Conservation (phyloP, 2,113 vertebrate species). For the Edolisoma coerulescens region DNA sequence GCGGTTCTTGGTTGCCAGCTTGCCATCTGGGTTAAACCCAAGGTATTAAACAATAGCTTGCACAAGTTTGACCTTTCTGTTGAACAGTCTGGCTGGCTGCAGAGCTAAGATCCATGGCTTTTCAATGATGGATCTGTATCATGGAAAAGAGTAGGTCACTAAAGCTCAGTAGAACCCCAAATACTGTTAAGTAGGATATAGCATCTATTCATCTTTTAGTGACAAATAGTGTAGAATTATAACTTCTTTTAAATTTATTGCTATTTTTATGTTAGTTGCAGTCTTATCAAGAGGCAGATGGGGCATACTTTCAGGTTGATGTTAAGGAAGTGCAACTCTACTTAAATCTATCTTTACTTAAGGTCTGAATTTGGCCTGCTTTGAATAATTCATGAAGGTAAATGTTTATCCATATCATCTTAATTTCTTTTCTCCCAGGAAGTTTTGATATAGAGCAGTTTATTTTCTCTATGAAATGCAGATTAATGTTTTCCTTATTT, state of each 20-base stretch:
- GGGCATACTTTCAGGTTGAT: not conserved
- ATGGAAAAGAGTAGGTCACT: not conserved
- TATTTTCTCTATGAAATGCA: not conserved
- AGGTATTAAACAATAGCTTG: not conserved
- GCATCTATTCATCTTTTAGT: not conserved
- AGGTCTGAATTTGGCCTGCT: not conserved
- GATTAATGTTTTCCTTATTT: not conserved
- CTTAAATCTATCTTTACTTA: not conserved
- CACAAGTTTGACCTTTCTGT: not conserved
- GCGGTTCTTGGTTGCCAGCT: not conserved
- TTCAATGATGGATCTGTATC: not conserved
- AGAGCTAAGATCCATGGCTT: not conserved
- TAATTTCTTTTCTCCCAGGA: not conserved
- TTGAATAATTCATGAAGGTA: not conserved
- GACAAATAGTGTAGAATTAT: not conserved
- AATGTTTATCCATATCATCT: not conserved
- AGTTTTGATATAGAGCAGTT: not conserved
- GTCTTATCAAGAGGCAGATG: not conserved
- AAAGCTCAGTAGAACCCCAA: not conserved
- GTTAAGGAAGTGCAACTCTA: not conserved
- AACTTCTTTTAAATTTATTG: not conserved
- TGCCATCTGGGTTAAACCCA: not conserved
- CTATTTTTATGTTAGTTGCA: not conserved
- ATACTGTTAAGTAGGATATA: not conserved
- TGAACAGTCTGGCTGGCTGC: not conserved